These are phyloP conservation scores for Pseudorhombus dupliciocellatus DNA, from an alignment of 2,113 vertebrate species.

Conservation along the genomic window DNA sequence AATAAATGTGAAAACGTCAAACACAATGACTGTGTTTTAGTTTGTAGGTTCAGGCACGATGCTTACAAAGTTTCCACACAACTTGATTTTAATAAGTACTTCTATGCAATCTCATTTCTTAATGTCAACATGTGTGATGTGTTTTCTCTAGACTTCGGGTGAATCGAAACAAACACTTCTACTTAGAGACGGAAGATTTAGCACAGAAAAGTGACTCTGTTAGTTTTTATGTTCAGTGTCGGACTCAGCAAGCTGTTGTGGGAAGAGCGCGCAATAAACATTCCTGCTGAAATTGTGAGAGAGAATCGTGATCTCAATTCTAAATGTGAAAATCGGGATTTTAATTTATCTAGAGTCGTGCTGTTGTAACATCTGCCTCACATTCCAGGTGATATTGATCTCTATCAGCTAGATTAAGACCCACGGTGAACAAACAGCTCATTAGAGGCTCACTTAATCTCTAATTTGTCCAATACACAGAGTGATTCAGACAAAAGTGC, in stretches of 20 bases:
- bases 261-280: not conserved
- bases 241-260: not conserved
- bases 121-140: not conserved
- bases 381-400: constrained; percentile 25
- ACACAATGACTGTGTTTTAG: not conserved
- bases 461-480: constrained; percentile 78
- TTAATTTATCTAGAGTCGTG: not conserved
- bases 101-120: not conserved
- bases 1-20: no score
- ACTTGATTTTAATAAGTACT: no score
- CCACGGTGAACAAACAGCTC: constrained; percentile 6
- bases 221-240: not conserved
- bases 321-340: not conserved
- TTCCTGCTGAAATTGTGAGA: not conserved
- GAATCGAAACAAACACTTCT: not conserved
- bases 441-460: constrained; percentile 58
- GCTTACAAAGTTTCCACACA: not conserved
- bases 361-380: not conserved
- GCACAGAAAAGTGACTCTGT: not conserved
- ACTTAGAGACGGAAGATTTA: not conserved
- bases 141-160: not conserved
- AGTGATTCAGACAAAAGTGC: constrained; percentile 73
- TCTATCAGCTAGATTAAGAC: constrained; percentile 4
- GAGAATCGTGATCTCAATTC: not conserved
- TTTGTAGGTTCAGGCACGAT: not conserved